Evolutionary conservation across 2,113 vertebrate genomes (phyloP), one percentile per base, ranked within the genome.

Genomic region (Phalacrocorax pelagicus): DNA sequence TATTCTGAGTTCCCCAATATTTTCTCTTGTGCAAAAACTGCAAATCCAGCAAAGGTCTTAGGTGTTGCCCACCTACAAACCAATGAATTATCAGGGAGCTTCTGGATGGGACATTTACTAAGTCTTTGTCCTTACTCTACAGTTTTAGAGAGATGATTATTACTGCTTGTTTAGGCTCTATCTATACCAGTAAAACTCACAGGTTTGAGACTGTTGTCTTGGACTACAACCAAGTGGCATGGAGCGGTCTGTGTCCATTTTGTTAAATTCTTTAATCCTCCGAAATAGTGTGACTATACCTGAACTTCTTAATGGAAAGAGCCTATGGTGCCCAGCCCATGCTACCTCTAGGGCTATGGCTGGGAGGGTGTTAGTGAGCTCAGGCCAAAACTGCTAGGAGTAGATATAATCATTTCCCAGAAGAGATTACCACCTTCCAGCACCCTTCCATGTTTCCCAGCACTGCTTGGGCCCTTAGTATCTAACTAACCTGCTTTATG

Each of bases 301-400:
- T 5, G 14, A 74, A 73, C 4, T 58, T 26, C 12, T 40, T 52
- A 65, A 42, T 14, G 10, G 34, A 70, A 58, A 54, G 61, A 63
- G 11, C 34, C 12, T 42, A 9, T 0, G 0, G 22, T 54, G 34
- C 61, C 32, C 26, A 63, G 42, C 6, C 54, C 7, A 6, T 38
- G 8, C 6, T 40, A 10, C 16, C 21, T 57, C 9, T 13, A 57
- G 42, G n/a, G 9, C 22, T 69, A 12, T 69, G 40, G 4, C 38
- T 73, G 19, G 12, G 5, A 58, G 6, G 8, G 2, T 38, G 8
- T 47, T 59, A 49, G 20, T 12, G 23, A 52, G 10, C 12, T 62
- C 27, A 32, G 22, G 12, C 11, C n/a, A 27, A 81, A 87, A 44
- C 47, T 55, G 3, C 40, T n/a, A 5, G 16, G 32, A 73, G 67